Evolutionary conservation across 2,888 invertebrate species (phyloP).

Genomic region (Coleophora flavipennella): DNA sequence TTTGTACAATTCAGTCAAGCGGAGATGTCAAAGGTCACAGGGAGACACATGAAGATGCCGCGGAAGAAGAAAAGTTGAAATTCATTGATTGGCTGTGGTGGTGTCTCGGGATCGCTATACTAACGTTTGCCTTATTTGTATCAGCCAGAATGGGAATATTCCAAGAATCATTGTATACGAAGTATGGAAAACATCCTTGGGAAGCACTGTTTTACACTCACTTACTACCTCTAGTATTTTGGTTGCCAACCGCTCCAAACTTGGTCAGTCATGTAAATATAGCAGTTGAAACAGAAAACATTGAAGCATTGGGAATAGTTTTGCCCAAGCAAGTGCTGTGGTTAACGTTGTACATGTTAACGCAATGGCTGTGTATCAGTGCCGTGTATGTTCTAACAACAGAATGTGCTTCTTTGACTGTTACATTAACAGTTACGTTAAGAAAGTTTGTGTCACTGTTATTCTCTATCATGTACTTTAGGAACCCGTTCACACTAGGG

Average conservation of each 20-base stretch:
- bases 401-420: slow-evolving; percentile 93
- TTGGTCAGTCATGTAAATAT: slow-evolving; percentile 83
- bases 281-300: slow-evolving; percentile 76
- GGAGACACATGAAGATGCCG: slow-evolving; percentile 51
- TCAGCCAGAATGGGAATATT: slow-evolving; percentile 97
- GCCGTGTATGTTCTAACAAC: slow-evolving; percentile 96
- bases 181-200: slow-evolving; percentile 92
- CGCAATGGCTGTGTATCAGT: slow-evolving; percentile 94
- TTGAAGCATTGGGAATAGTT: slow-evolving; percentile 73
- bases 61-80: slow-evolving; percentile 49
- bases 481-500: slow-evolving; percentile 91
- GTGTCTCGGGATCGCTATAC: slow-evolving; percentile 81
- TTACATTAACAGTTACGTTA: slow-evolving; percentile 95
- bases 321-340: slow-evolving; percentile 85
- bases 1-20: slow-evolving; percentile 92
- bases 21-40: slow-evolving; percentile 76
- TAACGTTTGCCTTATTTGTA: slow-evolving; percentile 90
- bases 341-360: slow-evolving; percentile 85
- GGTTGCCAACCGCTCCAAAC: slow-evolving; percentile 84
- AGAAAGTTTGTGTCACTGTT: slow-evolving; percentile 95
- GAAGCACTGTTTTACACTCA: slow-evolving; percentile 94
- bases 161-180: slow-evolving; percentile 88
- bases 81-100: slow-evolving; percentile 74
- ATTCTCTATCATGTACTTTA: slow-evolving; percentile 96
- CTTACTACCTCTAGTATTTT: slow-evolving; percentile 90